Conservation (phyloP, 2,797 vertebrate species). For the Florisuga fusca region DNA sequence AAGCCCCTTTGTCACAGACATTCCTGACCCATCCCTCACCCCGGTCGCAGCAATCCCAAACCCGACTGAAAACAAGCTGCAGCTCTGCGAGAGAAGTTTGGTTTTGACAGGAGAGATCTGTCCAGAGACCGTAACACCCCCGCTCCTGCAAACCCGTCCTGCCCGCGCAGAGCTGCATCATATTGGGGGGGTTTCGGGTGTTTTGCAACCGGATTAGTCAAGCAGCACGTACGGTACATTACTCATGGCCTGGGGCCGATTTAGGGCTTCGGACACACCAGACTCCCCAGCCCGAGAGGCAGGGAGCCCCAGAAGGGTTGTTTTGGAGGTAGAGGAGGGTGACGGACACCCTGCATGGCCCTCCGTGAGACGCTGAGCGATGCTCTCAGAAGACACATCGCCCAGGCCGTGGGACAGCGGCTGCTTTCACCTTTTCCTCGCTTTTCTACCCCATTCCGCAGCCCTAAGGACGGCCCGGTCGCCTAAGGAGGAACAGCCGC, state of each 20-base stretch:
- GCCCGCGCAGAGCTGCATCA: neutral
- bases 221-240: neutral
- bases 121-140: neutral
- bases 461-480: rapidly evolving
- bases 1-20: neutral
- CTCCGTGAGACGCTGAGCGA: neutral
- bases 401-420: rapidly evolving
- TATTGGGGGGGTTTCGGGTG: neutral
- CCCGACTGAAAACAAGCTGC: neutral
- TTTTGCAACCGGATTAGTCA: neutral
- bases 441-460: neutral
- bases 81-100: neutral
- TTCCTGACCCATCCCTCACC: neutral
- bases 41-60: neutral
- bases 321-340: neutral
- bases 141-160: neutral
- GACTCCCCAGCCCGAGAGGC: neutral
- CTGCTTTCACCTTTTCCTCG: neutral
- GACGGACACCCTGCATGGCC: neutral
- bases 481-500: neutral
- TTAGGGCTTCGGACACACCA: neutral
- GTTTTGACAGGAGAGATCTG: neutral
- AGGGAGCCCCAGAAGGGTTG: neutral
- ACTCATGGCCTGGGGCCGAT: neutral
- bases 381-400: neutral